Conservation (phyloP, 2,797 vertebrate species). For the Chiroxiphia lanceolata region DNA sequence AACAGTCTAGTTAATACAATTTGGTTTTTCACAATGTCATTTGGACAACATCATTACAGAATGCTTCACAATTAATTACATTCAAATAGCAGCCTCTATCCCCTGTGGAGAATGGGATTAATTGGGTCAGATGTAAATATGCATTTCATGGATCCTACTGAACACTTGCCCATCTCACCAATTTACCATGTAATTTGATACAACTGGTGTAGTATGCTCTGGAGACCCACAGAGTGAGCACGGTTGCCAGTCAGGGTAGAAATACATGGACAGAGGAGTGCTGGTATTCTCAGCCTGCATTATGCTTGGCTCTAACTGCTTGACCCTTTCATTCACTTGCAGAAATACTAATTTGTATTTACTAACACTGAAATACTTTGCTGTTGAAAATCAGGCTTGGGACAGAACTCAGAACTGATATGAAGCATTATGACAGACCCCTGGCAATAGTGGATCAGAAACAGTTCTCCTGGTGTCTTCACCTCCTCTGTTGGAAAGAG, state of each 20-base stretch:
- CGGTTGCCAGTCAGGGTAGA: not conserved
- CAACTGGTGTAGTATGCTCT: conserved; percentile 34
- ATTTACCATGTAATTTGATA: conserved; percentile 62
- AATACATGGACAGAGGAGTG: not conserved
- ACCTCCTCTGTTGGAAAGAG: not conserved
- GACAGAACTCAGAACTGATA: not conserved
- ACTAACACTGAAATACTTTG: not conserved
- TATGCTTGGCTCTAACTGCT: not conserved
- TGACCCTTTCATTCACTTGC: not conserved
- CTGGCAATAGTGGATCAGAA: not conserved
- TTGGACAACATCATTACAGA: conserved; percentile 67
- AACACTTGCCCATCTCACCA: conserved; percentile 54
- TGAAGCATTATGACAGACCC: rapidly evolving
- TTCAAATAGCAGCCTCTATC: conserved; percentile 55
- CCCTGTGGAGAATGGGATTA: conserved; percentile 54
- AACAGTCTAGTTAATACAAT: conserved; percentile 30
- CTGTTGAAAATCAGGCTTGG: not conserved
- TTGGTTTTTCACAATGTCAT: conserved; percentile 56
- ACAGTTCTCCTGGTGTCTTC: not conserved
- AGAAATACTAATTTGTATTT: conserved; percentile 11
- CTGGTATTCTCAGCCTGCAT: not conserved
- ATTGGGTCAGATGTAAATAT: conserved; percentile 69
- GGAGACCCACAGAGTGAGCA: not conserved
- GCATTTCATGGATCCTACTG: conserved; percentile 45
- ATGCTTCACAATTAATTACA: conserved; percentile 66